phyloP scores from a whole-genome alignment of 2,797 vertebrate genomes.

The Brachyrhaphis roseni region DNA sequence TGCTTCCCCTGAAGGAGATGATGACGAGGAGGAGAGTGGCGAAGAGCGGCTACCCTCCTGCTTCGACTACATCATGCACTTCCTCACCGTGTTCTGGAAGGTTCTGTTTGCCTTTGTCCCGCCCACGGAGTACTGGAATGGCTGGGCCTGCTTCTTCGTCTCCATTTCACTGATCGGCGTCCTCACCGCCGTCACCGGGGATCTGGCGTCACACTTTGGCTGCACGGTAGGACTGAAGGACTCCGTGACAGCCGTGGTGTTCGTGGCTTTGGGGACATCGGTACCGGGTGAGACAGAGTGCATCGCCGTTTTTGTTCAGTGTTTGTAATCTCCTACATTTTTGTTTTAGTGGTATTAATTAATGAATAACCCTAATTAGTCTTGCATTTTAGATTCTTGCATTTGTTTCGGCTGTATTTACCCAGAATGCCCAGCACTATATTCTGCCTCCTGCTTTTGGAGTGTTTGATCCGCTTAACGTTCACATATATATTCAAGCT shows the following conservation, averaged over 20 bases:
- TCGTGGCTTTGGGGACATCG: slow-evolving; percentile 88
- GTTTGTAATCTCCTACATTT: neutral
- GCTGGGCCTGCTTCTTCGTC: slow-evolving; percentile 90
- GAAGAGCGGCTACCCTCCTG: slow-evolving; percentile 89
- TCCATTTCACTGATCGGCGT: slow-evolving; percentile 87
- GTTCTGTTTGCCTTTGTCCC: slow-evolving; percentile 88
- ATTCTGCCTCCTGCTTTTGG: no score
- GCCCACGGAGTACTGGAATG: slow-evolving; percentile 89
- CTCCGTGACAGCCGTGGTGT: slow-evolving; percentile 88
- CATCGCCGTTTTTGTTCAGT: neutral
- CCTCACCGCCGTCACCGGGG: slow-evolving; percentile 86
- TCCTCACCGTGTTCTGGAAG: slow-evolving; percentile 91
- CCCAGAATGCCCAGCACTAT: no score
- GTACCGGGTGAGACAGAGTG: slow-evolving; percentile 79
- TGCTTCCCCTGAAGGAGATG: slow-evolving; percentile 77
- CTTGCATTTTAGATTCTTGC: no score
- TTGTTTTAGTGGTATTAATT: neutral
- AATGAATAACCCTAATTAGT: neutral
- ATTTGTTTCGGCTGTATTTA: no score
- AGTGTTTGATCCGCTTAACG: no score
- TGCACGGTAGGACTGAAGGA: slow-evolving; percentile 89
- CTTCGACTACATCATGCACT: slow-evolving; percentile 93
- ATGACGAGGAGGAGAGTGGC: slow-evolving; percentile 87
- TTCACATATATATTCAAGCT: no score
- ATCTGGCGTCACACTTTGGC: slow-evolving; percentile 87